Base-by-base conservation (phyloP, 1,140 invertebrate genomes). In the Apis laboriosa region DNA sequence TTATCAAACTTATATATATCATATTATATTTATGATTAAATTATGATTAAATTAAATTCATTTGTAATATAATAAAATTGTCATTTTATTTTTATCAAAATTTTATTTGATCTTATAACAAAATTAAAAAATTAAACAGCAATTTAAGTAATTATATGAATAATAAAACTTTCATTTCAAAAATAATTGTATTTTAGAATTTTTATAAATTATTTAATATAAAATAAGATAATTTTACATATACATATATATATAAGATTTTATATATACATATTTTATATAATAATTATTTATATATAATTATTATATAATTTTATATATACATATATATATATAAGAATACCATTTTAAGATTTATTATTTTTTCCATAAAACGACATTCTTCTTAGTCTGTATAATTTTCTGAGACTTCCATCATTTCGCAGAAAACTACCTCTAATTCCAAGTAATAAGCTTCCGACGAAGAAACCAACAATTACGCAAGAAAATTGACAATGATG, bases 401-500 rank as follows among this genome's bases (percentile, higher is more conserved):
- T 85, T 56, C 70, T 63, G 75, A 73, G 74, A 74, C 56, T 86
- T 86, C 61, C 21, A 34, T 53, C 21, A n/a, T 80, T 80, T 75
- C 68, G 34, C 56, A 51, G 49, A 72, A 80, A 76, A 61, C 55
- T 34, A 28, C 28, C 51, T 68, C 21, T 74, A 61, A 68, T 28
- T 82, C 34, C 61, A 77, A 56, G 70, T 85, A 82, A 82, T 75
- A 70, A 76, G 68, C 75, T 74, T 68, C 34, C 66, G 24, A 82
- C 60, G 68, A 34, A 34, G 34, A 68, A 34, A 53, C 21, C 24
- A 60, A 73, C 34, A 74, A 82, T 86, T 85, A 73, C 51, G 84
- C 68, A 85, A 86, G n/a, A 13, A 11, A 86, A 21, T 21, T 64
- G 28, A 43, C 83, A 74, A 71, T 77, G 68, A 70, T 85, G 79